Conservation (phyloP, 1,140 invertebrate genomes). For the Drosophila orosa region DNA sequence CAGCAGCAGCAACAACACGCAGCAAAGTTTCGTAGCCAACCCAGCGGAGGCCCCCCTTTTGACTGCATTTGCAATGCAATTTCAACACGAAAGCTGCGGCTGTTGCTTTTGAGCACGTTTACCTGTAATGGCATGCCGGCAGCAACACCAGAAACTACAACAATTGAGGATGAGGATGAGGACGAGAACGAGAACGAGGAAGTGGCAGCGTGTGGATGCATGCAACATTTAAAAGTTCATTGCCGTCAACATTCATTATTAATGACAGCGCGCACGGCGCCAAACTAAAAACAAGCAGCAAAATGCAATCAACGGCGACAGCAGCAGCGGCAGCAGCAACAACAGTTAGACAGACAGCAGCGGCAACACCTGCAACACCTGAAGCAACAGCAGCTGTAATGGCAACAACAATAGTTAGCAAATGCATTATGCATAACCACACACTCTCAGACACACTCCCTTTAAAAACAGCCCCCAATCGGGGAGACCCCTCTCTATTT, state of each 20-base stretch:
- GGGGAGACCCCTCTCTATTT: slow-evolving; percentile 1
- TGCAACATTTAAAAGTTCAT: slow-evolving; percentile 84
- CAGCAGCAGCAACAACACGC: slow-evolving; percentile 17
- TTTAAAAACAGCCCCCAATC: not conserved
- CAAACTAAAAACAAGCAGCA: slow-evolving; percentile 79
- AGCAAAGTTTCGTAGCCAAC: slow-evolving; percentile 18
- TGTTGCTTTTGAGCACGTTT: slow-evolving; percentile 78
- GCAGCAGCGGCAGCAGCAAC: slow-evolving; percentile 37
- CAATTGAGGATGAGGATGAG: slow-evolving; percentile 4
- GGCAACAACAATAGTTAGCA: slow-evolving; percentile 48
- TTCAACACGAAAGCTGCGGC: slow-evolving; percentile 78
- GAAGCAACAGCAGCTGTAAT: slow-evolving; percentile 18
- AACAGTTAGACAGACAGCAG: slow-evolving; percentile 47
- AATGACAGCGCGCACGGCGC: slow-evolving; percentile 77
- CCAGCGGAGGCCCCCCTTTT: slow-evolving; percentile 22
- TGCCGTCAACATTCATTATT: slow-evolving; percentile 84
- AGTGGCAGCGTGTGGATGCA: slow-evolving; percentile 68
- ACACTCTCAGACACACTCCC: slow-evolving; percentile 1
- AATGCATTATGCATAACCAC: slow-evolving; percentile 71
- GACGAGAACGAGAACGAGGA: slow-evolving; percentile 14
- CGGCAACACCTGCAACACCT: slow-evolving; percentile 42
- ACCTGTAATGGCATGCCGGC: slow-evolving; percentile 68
- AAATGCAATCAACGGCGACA: slow-evolving; percentile 79
- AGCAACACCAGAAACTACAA: slow-evolving; percentile 33
- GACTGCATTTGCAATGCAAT: slow-evolving; percentile 78